phyloP scores from a whole-genome alignment of 2,888 invertebrate genomes.

The Clivina fossor region DNA sequence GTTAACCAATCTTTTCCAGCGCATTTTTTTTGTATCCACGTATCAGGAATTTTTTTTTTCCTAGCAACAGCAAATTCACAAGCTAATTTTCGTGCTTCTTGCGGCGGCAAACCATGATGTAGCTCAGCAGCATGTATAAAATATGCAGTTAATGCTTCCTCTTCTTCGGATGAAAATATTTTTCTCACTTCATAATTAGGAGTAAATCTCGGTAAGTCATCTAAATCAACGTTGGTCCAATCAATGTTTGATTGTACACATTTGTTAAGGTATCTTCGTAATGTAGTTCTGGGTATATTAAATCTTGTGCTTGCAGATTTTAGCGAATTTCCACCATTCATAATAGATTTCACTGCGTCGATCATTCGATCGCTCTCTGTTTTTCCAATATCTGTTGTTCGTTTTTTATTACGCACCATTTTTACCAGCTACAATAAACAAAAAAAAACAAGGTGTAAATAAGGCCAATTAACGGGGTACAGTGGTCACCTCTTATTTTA shows the following conservation, averaged over 20 bases:
- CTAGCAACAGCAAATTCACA: no score
- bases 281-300: constrained; percentile 1
- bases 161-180: constrained; percentile 6
- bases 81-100: no score
- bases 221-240: background rate
- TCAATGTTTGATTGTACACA: background rate
- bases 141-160: constrained; percentile 2
- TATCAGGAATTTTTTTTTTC: no score
- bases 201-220: constrained; percentile 1
- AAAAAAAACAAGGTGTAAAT: no score
- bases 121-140: constrained; percentile 26
- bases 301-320: constrained; percentile 1
- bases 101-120: constrained; percentile 35
- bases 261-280: constrained; percentile 2
- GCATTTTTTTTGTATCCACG: no score
- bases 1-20: constrained; percentile 37
- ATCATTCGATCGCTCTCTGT: no score
- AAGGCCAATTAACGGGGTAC: no score
- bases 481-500: no score
- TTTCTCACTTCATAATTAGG: background rate
- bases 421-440: no score
- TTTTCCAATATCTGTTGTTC: no score
- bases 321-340: background rate
- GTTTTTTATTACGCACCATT: no score
- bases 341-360: no score